These are phyloP conservation scores for Aleadryas rufinucha DNA, from an alignment of 2,113 vertebrate genomes.

Conservation along the genomic window DNA sequence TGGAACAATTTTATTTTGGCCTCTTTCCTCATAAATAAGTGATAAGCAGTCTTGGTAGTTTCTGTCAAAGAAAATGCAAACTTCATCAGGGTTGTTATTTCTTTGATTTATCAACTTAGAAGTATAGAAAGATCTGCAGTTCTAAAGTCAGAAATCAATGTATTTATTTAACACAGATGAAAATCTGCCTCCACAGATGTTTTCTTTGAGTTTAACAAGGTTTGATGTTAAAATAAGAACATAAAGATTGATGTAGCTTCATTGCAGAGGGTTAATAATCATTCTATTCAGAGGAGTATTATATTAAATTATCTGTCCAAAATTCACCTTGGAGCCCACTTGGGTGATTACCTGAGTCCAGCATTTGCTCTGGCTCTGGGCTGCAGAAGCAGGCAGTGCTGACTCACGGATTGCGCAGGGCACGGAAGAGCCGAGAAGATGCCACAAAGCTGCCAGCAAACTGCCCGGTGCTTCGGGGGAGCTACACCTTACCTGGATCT, in stretches of 20 bases:
- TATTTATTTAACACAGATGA: not conserved
- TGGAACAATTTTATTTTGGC: not conserved
- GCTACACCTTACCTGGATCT: not conserved
- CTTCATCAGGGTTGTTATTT: not conserved
- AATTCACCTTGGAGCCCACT: not conserved
- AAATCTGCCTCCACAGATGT: not conserved
- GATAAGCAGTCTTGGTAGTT: not conserved
- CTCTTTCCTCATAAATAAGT: not conserved
- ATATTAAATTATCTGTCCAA: conserved; percentile 13
- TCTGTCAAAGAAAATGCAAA: not conserved
- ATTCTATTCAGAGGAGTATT: not conserved
- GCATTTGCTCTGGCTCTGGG: not conserved
- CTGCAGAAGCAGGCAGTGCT: not conserved
- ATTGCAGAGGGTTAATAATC: conserved; percentile 9
- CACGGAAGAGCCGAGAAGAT: not conserved
- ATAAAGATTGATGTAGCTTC: not conserved
- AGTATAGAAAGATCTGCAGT: not conserved
- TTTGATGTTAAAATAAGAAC: not conserved
- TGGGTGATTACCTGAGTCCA: not conserved
- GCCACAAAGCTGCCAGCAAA: not conserved
- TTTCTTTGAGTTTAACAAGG: not conserved
- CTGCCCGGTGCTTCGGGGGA: rapidly evolving
- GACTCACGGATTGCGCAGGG: not conserved
- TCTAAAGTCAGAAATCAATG: not conserved
- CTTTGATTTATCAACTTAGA: not conserved